Evolutionary conservation across 2,797 vertebrate species (phyloP).

Genomic region (Glossophaga mutica): DNA sequence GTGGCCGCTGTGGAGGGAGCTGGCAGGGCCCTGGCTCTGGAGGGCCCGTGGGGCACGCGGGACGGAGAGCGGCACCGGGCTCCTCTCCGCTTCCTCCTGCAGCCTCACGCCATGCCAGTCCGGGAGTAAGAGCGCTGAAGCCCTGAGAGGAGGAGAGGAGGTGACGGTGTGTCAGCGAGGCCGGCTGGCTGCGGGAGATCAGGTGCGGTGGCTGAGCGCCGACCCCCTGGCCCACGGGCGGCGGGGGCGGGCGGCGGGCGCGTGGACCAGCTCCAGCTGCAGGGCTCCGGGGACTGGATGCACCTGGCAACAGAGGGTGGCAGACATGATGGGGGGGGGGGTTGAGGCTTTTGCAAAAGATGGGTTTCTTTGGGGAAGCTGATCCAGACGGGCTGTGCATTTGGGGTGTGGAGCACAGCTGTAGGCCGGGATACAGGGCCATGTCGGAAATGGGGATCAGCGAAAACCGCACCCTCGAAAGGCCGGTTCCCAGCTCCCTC

Average conservation of each 20-base stretch:
- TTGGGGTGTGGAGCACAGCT: neutral
- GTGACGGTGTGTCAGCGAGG: fast-evolving
- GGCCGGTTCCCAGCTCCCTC: neutral
- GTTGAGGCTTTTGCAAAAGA: neutral
- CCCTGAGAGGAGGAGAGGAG: fast-evolving
- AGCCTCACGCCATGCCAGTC: fast-evolving
- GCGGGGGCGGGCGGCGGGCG: fast-evolving
- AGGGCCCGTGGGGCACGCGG: fast-evolving
- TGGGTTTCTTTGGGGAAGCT: neutral
- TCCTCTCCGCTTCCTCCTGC: neutral
- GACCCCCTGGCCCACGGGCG: too few relatives aligned
- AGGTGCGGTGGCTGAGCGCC: fast-evolving
- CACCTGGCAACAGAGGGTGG: neutral
- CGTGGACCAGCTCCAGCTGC: fast-evolving
- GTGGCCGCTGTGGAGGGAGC: neutral
- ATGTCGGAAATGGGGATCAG: fast-evolving
- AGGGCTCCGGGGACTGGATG: fast-evolving
- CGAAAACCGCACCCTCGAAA: neutral
- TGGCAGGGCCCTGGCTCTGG: neutral
- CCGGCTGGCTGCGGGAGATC: fast-evolving
- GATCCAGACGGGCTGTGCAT: neutral
- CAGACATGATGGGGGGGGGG: fast-evolving
- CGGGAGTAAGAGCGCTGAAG: fast-evolving
- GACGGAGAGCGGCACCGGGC: fast-evolving
- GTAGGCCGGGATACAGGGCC: fast-evolving